Conservation (phyloP, 1,140 invertebrate species). For the Probaryconus sp. region DNA sequence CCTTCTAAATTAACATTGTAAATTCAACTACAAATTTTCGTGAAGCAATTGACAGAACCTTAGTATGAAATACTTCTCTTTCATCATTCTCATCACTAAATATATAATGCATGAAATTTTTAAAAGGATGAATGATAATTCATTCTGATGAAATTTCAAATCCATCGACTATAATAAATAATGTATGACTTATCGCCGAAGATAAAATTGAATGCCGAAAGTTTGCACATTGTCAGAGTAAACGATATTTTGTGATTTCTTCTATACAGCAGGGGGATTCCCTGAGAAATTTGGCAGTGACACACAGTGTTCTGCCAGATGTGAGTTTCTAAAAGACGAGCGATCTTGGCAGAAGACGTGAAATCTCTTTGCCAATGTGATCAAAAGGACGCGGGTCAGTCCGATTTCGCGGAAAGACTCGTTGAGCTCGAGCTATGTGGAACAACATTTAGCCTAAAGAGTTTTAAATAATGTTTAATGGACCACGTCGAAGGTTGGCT, state of each 20-base stretch:
- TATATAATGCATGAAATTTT: too few species aligned
- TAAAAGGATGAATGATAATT: too few species aligned
- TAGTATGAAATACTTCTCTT: too few species aligned
- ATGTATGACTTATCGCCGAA: too few species aligned
- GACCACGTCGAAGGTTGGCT: constrained; percentile 26
- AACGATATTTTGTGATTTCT: constrained; percentile 1
- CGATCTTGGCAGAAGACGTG: constrained; percentile 6
- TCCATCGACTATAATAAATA: too few species aligned
- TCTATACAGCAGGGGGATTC: constrained; percentile 6
- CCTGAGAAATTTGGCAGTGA: constrained; percentile 19
- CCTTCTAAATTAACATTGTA: too few species aligned
- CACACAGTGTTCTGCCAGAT: constrained; percentile 9
- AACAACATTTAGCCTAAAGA: constrained; percentile 3
- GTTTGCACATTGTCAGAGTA: not conserved
- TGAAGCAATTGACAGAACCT: too few species aligned
- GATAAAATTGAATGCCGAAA: not conserved
- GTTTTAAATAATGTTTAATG: constrained; percentile 29
- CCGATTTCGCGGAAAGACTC: constrained; percentile 34
- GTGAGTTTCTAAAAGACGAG: not conserved
- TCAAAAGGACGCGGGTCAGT: constrained; percentile 31
- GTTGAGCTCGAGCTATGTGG: constrained; percentile 32
- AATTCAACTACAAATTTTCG: too few species aligned
- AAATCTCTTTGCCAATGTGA: constrained; percentile 28
- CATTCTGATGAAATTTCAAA: too few species aligned
- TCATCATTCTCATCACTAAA: too few species aligned